These are phyloP conservation scores for Acrocephalus arundinaceus DNA, from an alignment of 2,113 vertebrate species.

Conservation along the genomic window DNA sequence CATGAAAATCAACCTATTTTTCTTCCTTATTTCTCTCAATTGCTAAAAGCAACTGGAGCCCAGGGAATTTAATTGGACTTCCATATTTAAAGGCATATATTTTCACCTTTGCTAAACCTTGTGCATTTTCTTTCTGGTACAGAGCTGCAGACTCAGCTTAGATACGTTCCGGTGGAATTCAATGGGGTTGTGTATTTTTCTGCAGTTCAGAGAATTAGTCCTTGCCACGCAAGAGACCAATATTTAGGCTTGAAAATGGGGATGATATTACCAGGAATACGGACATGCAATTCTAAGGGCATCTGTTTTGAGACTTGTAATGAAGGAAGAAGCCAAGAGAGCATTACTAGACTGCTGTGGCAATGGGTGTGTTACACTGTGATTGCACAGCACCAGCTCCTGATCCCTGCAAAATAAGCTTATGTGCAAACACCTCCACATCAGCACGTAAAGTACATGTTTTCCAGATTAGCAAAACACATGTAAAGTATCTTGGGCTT, in stretches of 20 bases:
- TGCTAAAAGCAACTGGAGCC: background rate
- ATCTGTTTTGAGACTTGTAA: background rate
- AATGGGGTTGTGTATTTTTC: background rate
- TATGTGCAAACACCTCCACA: background rate
- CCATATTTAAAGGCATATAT: background rate
- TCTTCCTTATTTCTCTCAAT: background rate
- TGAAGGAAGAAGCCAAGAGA: background rate
- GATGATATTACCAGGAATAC: background rate
- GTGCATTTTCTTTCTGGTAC: background rate
- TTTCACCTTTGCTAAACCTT: background rate
- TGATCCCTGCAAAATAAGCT: background rate
- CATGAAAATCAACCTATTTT: background rate
- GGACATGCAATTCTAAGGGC: background rate
- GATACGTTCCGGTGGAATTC: background rate
- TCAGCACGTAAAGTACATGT: background rate
- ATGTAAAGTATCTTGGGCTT: background rate
- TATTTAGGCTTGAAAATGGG: background rate
- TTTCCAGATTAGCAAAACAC: no score
- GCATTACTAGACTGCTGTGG: background rate
- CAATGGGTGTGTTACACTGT: background rate
- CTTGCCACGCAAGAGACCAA: background rate
- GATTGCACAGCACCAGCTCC: background rate
- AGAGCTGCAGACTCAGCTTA: background rate
- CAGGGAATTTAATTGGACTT: background rate
- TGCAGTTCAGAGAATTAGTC: background rate